Evolutionary conservation across 2,797 vertebrate species (phyloP), one percentile per base, ranked within the genome.

Genomic region (Notoglanidium macrostoma): DNA sequence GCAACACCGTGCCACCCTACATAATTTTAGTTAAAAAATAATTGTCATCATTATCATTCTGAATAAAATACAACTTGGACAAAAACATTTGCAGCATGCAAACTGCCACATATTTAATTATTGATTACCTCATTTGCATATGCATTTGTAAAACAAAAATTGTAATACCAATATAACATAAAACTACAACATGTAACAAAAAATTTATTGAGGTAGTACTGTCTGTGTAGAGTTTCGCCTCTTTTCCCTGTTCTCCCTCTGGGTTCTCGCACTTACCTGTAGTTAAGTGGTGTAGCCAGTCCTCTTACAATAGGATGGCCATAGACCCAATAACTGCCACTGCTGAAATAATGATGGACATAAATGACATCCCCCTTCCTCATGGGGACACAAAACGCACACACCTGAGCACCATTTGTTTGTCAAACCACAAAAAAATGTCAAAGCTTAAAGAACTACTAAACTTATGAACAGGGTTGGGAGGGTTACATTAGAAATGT

Each of bases 111-210:
- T 26, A 73, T 74, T n/a, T 74, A 14, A 49, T 74, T 74, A 26
- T 6, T 0, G 23, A 26, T 46, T 49, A 14, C 11, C 8, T 26
- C 7, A 26, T 73, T 46, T 46, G 70, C 70, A 35, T 35, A 68
- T 68, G 6, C 70, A 73, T 73, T 46, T 73, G 40, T 44, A 44
- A 72, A 73, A 73, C 68, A 44, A 44, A 72, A 72, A 72, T 19
- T 68, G 14, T 35, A 35, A 68, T 6, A 35, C 32, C 14, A 40
- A 65, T 29, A 29, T 11, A 65, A 65, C 0, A 65, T 29, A 65
- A n/a, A 65, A 14, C 29, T 15, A 29, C 26, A 26, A 10, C 23
- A 61, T 57, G 40, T 40, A 40, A 40, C 40, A 63, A 65, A 26
- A 29, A 65, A 11, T 65, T 2, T 12, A 26, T n/a, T n/a, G 9